phyloP scores from a whole-genome alignment of 2,888 invertebrate species.

The Parasteatoda lunata region DNA sequence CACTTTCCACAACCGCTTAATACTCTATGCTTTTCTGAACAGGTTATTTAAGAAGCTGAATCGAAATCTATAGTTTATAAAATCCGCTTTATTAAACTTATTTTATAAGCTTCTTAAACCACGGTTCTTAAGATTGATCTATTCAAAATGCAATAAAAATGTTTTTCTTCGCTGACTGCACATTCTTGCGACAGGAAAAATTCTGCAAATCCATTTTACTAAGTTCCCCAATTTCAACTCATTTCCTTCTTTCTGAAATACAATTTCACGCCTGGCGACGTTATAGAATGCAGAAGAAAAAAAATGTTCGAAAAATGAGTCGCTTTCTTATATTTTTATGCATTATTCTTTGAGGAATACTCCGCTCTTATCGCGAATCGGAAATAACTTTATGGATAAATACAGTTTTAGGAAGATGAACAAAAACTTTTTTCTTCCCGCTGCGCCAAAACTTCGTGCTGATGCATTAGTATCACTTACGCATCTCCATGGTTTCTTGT shows the following conservation, averaged over 20 bases:
- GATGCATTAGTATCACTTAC: conserved; percentile 27
- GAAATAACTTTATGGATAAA: conserved; percentile 2
- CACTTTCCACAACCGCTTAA: too few species aligned
- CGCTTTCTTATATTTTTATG: background rate
- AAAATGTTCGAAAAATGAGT: background rate
- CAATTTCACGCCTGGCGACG: background rate
- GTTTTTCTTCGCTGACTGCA: background rate
- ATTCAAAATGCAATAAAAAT: background rate
- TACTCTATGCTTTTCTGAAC: too few species aligned
- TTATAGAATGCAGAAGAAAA: background rate
- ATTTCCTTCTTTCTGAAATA: background rate
- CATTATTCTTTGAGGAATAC: background rate
- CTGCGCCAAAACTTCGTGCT: background rate
- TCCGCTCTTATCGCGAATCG: background rate
- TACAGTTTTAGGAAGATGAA: conserved; percentile 2
- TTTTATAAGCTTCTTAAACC: too few species aligned
- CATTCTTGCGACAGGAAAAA: background rate
- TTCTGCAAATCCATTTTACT: background rate
- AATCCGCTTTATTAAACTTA: too few species aligned
- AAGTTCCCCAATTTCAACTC: background rate
- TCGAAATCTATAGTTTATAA: too few species aligned
- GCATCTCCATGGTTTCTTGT: background rate
- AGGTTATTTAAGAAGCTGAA: too few species aligned
- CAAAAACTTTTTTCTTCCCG: conserved; percentile 4
- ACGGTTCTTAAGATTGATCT: too few species aligned